A percentile compares a stretch with the other conserved stretches of the same genome.
Conservation (phyloP, 2,888 invertebrate genomes). For the Laspeyria flexula region DNA sequence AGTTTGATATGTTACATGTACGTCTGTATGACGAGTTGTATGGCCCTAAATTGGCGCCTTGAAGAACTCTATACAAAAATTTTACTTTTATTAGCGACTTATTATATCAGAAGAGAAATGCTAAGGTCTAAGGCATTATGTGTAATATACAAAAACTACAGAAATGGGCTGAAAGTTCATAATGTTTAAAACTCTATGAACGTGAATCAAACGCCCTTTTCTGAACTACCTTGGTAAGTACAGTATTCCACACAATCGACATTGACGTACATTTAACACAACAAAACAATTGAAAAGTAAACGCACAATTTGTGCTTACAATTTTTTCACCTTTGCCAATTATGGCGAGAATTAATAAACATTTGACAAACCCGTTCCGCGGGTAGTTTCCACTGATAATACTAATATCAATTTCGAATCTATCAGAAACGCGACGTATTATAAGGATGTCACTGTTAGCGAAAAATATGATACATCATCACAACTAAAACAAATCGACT, state of each 20-base stretch:
- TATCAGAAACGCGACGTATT: conserved; percentile 71
- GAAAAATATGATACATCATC: conserved; percentile 24
- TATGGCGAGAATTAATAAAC: conserved; percentile 57
- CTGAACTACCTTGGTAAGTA: conserved; percentile 1
- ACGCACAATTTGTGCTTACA: conserved; percentile 76
- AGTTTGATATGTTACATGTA: conserved; percentile 67
- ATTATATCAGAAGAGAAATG: conserved; percentile 20
- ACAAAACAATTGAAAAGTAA: conserved; percentile 61
- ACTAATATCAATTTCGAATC: conserved; percentile 83
- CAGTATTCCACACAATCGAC: conserved; percentile 1
- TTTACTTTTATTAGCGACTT: conserved; percentile 3
- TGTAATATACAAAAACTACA: conserved; percentile 13
- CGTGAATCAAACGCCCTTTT: conserved; percentile 9
- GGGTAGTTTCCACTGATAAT: conserved; percentile 65
- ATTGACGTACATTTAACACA: conserved; percentile 67
- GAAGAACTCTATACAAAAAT: conserved; percentile 11
- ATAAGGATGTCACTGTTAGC: conserved; percentile 23
- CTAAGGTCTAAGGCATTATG: conserved; percentile 16
- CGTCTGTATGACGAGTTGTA: conserved; percentile 27
- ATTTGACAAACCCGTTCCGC: conserved; percentile 58
- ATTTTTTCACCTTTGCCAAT: conserved; percentile 58
- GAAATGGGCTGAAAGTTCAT: conserved; percentile 5
- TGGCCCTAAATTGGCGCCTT: conserved; percentile 15
- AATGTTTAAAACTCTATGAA: not conserved
- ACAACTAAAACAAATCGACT: conserved; percentile 39